These are phyloP conservation scores for Clunio marinus DNA, from an alignment of 2,888 invertebrate species.

Conservation along the genomic window DNA sequence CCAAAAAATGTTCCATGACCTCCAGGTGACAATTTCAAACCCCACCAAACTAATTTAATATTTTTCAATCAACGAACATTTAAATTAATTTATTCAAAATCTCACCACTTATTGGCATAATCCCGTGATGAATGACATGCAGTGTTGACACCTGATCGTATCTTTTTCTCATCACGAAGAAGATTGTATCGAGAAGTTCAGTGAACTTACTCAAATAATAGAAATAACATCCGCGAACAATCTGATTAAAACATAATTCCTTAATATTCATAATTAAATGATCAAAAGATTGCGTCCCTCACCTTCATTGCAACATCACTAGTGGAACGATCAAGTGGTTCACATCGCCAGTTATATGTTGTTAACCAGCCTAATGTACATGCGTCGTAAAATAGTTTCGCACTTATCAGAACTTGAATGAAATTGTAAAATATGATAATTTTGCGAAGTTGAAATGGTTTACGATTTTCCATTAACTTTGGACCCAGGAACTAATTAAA, in stretches of 20 bases:
- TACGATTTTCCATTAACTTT: not conserved
- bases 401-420: not conserved
- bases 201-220: constrained; percentile 2
- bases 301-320: no score
- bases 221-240: not conserved
- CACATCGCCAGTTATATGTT: not conserved
- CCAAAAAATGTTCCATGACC: constrained; percentile 9
- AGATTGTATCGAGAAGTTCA: not conserved
- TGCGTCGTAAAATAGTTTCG: not conserved
- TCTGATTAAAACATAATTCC: not conserved
- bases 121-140: not conserved
- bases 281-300: not conserved
- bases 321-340: not conserved
- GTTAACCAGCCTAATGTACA: not conserved
- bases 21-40: not conserved
- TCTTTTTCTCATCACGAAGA: not conserved
- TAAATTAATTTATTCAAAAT: not conserved
- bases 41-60: not conserved
- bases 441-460: not conserved
- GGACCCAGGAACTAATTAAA: not conserved
- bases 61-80: not conserved
- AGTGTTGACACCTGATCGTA: not conserved
- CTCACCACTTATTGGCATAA: not conserved
- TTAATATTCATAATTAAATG: not conserved
- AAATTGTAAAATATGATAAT: not conserved